These are phyloP conservation scores for Hylaeus anthracinus DNA, from an alignment of 1,140 invertebrate species.

Conservation along the genomic window DNA sequence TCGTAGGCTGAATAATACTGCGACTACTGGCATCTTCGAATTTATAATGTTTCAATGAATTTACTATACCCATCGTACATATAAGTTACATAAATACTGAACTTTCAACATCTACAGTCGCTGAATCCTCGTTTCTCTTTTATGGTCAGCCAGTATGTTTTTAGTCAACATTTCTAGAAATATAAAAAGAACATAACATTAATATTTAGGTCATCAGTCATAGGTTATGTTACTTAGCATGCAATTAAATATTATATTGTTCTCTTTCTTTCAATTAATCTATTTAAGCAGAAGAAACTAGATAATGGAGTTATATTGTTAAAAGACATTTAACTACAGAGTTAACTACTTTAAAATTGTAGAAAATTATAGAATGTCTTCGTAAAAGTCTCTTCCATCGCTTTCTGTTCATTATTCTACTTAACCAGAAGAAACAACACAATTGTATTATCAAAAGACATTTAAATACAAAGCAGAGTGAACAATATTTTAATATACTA, in stretches of 20 bases:
- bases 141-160: background rate
- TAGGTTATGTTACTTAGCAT: background rate
- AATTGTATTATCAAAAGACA: no score
- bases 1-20: constrained; percentile 61
- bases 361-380: constrained; percentile 30
- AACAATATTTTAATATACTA: background rate
- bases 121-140: constrained; percentile 8
- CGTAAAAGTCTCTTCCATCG: constrained; percentile 63
- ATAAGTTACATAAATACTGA: constrained; percentile 60
- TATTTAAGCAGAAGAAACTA: no score
- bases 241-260: constrained; percentile 1
- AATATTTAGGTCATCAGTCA: background rate
- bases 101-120: constrained; percentile 48
- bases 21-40: constrained; percentile 56
- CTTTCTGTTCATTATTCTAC: no score
- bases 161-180: constrained; percentile 73
- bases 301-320: no score
- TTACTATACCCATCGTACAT: constrained; percentile 45
- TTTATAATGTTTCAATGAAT: constrained; percentile 45
- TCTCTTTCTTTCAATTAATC: no score
- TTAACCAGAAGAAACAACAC: no score
- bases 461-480: no score
- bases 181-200: constrained; percentile 34
- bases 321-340: no score
- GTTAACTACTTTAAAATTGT: no score